Evolutionary conservation across 2,113 vertebrate genomes (phyloP).

Genomic region (Campylomormyrus numenius): DNA sequence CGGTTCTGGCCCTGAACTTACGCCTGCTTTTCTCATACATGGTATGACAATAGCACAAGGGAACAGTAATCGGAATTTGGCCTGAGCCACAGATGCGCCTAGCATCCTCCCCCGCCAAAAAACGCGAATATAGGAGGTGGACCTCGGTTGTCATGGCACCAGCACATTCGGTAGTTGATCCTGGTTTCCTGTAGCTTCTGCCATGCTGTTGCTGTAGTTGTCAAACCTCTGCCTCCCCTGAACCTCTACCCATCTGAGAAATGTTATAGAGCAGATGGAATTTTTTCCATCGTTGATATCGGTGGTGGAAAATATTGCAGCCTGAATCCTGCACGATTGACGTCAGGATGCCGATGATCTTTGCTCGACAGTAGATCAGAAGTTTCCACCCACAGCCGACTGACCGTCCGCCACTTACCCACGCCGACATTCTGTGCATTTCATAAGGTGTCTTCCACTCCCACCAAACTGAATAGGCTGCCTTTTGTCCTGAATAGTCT

Average conservation of each 20-base stretch:
- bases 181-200: background rate
- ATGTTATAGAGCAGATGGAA: background rate
- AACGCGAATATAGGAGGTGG: background rate
- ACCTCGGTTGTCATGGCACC: background rate
- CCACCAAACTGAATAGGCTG: conserved; percentile 45
- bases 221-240: background rate
- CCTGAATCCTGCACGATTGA: background rate
- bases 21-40: background rate
- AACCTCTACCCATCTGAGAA: background rate
- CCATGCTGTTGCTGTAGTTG: background rate
- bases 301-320: background rate
- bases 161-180: background rate
- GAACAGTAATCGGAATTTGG: background rate
- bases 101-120: background rate
- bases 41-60: background rate
- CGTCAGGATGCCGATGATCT: background rate
- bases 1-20: background rate
- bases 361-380: background rate
- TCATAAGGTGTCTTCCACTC: conserved; percentile 4
- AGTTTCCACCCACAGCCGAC: background rate
- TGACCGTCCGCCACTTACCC: background rate
- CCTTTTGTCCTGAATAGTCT: conserved; percentile 38
- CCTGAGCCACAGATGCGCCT: background rate
- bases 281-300: background rate
- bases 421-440: conserved; percentile 17